These are phyloP conservation scores for Oscarella lobularis DNA, from an alignment of 37 sponge, comb jelly and placozoan genomes.

Conservation along the genomic window DNA sequence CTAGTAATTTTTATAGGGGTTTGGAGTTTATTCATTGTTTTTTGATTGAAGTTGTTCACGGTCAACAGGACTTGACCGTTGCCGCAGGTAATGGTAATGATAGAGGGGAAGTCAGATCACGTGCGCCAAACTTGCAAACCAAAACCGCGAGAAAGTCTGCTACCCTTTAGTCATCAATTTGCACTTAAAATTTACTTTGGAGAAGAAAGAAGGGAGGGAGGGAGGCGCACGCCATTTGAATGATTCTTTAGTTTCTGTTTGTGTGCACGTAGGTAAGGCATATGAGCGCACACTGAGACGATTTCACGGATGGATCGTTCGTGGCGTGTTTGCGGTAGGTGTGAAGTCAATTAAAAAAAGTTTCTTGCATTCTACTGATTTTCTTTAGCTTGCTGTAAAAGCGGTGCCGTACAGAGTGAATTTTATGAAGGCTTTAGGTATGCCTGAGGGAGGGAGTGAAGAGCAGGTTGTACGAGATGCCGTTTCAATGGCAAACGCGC, in stretches of 20 bases:
- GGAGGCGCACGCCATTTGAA: too few species aligned
- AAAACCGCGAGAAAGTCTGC: too few species aligned
- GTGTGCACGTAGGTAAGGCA: slow-evolving; percentile 40
- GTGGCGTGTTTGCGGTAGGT: slow-evolving; percentile 74
- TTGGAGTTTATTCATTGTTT: slow-evolving; percentile 65
- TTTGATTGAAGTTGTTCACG: slow-evolving; percentile 35
- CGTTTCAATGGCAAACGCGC: slow-evolving; percentile 15
- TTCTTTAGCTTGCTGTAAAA: slow-evolving; percentile 44
- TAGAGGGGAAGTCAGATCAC: neutral
- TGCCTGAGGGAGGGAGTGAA: slow-evolving; percentile 12
- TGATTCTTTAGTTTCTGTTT: too few species aligned
- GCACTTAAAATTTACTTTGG: too few species aligned
- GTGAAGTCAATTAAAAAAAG: neutral
- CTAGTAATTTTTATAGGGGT: slow-evolving; percentile 24
- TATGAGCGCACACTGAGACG: slow-evolving; percentile 40
- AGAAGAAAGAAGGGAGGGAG: too few species aligned
- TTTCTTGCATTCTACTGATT: neutral
- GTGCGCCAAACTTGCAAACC: too few species aligned
- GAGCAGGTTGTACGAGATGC: slow-evolving; percentile 37
- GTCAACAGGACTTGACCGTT: slow-evolving; percentile 52
- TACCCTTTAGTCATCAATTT: too few species aligned
- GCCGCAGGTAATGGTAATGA: slow-evolving; percentile 39
- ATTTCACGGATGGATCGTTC: slow-evolving; percentile 64
- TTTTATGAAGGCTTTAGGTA: slow-evolving; percentile 31
- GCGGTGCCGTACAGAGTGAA: slow-evolving; percentile 53